Conservation (phyloP, 2,113 vertebrate genomes). For the Glaucomys volans region DNA sequence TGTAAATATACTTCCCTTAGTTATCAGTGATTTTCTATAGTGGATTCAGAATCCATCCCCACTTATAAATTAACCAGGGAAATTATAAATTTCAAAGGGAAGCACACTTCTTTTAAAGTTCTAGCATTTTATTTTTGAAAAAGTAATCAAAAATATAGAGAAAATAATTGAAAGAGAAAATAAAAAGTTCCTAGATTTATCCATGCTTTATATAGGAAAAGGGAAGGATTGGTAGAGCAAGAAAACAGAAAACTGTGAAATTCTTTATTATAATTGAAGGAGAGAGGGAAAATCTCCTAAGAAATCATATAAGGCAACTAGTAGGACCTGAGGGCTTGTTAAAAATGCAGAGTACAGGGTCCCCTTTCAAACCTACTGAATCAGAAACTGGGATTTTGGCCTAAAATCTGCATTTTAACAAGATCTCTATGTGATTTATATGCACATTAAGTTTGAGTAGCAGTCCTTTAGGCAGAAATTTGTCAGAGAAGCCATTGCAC, state of each 20-base stretch:
- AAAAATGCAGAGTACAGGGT: neutral
- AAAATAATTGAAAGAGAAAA: neutral
- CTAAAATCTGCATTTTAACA: slow-evolving; percentile 27
- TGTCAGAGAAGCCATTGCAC: slow-evolving; percentile 37
- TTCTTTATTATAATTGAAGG: neutral
- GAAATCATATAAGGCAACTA: neutral
- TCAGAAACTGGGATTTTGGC: neutral
- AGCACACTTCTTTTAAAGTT: neutral
- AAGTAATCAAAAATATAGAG: neutral
- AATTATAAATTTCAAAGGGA: neutral
- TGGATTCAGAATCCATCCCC: neutral
- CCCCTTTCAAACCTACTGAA: neutral
- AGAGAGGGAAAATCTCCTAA: neutral
- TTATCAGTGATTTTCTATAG: neutral
- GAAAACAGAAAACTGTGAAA: neutral
- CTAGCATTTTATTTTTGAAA: slow-evolving; percentile 25
- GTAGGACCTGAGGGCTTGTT: neutral
- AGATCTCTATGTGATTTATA: neutral
- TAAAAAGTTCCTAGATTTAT: neutral
- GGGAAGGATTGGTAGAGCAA: neutral
- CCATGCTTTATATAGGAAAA: neutral
- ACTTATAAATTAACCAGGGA: neutral
- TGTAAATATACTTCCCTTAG: neutral
- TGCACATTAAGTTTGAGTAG: neutral
- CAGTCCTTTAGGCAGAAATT: slow-evolving; percentile 38